Evolutionary conservation across 2,888 invertebrate species (phyloP).

Genomic region (Galeruca laticollis): DNA sequence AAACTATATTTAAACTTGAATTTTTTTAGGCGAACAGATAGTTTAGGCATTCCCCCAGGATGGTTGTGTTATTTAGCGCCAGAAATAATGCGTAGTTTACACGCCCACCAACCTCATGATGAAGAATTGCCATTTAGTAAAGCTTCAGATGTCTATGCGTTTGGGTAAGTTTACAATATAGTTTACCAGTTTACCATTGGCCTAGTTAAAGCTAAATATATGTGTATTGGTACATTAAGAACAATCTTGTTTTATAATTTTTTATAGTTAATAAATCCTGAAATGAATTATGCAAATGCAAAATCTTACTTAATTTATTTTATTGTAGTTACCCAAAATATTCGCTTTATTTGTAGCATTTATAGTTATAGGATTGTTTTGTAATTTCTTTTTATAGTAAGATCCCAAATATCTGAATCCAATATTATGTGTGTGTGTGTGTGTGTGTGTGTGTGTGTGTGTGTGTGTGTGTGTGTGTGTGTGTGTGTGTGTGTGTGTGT

Average conservation of each 20-base stretch:
- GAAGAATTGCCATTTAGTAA: constrained; percentile 94
- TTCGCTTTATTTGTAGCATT: no score
- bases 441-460: no score
- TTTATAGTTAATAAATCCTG: not conserved
- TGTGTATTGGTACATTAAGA: no score
- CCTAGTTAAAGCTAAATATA: not conserved
- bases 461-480: no score
- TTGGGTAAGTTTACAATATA: constrained; percentile 77
- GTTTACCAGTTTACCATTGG: not conserved
- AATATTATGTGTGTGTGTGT: no score
- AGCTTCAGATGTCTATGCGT: constrained; percentile 96
- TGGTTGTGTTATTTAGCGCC: constrained; percentile 99
- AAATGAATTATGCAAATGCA: not conserved
- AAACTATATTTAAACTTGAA: not conserved
- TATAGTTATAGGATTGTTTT: no score
- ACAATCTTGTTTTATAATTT: no score
- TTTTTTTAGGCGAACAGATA: constrained; percentile 72
- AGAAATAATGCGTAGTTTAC: constrained; percentile 90
- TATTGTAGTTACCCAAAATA: no score
- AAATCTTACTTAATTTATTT: not conserved
- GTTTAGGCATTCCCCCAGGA: constrained; percentile 93
- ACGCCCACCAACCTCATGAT: constrained; percentile 79
- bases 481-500: no score
- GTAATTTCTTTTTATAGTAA: no score
- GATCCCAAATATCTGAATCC: no score